Evolutionary conservation across 2,113 vertebrate species (phyloP), one percentile per base, ranked within the genome.

Genomic region (Lethenteron camtschaticum): DNA sequence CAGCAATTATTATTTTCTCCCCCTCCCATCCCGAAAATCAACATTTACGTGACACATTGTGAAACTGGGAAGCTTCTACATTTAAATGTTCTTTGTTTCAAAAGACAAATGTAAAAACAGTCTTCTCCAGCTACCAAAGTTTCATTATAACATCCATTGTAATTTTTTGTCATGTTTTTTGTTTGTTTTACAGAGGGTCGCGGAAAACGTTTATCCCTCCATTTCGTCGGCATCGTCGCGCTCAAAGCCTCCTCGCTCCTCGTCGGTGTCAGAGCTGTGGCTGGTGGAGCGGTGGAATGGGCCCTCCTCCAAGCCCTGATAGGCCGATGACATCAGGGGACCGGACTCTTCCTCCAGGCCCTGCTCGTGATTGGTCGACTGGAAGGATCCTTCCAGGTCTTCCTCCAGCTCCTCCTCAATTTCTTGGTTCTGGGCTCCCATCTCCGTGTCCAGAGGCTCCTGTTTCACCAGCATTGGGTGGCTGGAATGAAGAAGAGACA

Each of bases 191-290:
- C 41, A 41, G 41, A 41, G 41, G 41, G 41, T 41, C 41, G 6
- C 41, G 5, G 41, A 41, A 41, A 41, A 41, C 41, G 41, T 41
- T 41, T 7, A 41, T 66, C 63, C n/a, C 63, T 66, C 63, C n/a
- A 66, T 66, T n/a, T 66, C 63, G 24, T 66, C 63, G 9, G 24
- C 24, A n/a, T 66, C 63, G n/a, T 66, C 63, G n/a, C 63, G n/a
- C 63, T 66, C 63, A 66, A 66, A 66, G 24, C 24, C 63, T 41
- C 41, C 41, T 24, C 11, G 10, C n/a, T 66, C 10, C 9, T 66
- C 63, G n/a, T 66, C 63, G n/a, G 63, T 66, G 63, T 66, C 63
- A 16, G 63, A 66, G 63, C n/a, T 24, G 24, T 66, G 63, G n/a
- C n/a, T 66, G 41, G 41, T 41, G n/a, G 63, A 24, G n/a, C n/a